These are phyloP conservation scores for Aradophagus sp. DNA, from an alignment of 1,140 invertebrate species.

Conservation along the genomic window DNA sequence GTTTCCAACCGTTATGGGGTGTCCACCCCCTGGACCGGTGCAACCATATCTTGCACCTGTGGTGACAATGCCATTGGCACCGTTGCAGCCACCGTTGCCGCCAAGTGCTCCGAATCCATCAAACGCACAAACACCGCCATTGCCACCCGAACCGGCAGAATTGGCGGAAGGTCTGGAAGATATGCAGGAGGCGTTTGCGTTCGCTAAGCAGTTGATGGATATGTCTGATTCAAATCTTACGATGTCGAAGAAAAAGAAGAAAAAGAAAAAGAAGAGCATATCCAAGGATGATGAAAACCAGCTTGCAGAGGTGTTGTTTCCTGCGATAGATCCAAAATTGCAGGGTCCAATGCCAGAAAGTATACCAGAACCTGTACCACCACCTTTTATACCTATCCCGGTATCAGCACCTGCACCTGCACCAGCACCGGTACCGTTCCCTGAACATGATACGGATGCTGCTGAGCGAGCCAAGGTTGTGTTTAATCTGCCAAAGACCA, in stretches of 20 bases:
- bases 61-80: slow-evolving; percentile 19
- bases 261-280: slow-evolving; percentile 41
- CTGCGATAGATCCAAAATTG: slow-evolving; percentile 8
- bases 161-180: slow-evolving; percentile 66
- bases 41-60: slow-evolving; percentile 22
- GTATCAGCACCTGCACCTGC: no score
- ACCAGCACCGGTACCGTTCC: not conserved
- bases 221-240: slow-evolving; percentile 50
- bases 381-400: no score
- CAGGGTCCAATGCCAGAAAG: not conserved
- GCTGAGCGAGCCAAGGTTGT: slow-evolving; percentile 60
- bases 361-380: no score
- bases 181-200: slow-evolving; percentile 69
- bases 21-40: slow-evolving; percentile 11
- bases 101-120: slow-evolving; percentile 2
- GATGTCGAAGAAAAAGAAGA: slow-evolving; percentile 14
- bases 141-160: slow-evolving; percentile 9
- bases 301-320: not conserved
- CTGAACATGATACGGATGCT: slow-evolving; percentile 14
- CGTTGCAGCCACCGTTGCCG: slow-evolving; percentile 20
- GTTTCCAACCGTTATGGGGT: slow-evolving; percentile 35
- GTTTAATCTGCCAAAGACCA: slow-evolving; percentile 64
- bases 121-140: not conserved
- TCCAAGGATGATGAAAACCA: slow-evolving; percentile 31
- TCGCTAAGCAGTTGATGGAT: slow-evolving; percentile 67